These are phyloP conservation scores for Dione vanillae DNA, from an alignment of 2,888 invertebrate species.

Conservation along the genomic window DNA sequence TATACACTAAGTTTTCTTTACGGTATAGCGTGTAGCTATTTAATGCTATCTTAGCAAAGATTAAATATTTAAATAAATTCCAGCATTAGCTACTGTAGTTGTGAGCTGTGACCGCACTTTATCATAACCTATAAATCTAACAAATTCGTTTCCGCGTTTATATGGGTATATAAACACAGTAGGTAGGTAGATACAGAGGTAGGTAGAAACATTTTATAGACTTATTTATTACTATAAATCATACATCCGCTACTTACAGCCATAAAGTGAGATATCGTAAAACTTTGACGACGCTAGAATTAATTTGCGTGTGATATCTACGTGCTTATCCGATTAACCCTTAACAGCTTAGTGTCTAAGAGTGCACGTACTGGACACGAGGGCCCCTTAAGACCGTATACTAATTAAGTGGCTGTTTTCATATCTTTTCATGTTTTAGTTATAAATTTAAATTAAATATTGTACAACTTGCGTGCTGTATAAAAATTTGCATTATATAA, in stretches of 20 bases:
- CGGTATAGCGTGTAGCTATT: not conserved
- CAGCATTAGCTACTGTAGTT: constrained; percentile 16
- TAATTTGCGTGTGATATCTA: constrained; percentile 59
- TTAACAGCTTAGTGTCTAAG: constrained; percentile 17
- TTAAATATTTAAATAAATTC: constrained; percentile 9
- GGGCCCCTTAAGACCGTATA: constrained; percentile 38
- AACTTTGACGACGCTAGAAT: constrained; percentile 56
- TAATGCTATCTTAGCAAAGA: no score
- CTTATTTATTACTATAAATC: constrained; percentile 74
- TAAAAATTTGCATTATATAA: not conserved
- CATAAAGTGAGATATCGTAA: constrained; percentile 61
- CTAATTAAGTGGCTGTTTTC: constrained; percentile 23
- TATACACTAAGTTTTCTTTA: no score
- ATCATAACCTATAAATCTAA: constrained; percentile 67
- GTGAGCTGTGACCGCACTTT: constrained; percentile 29
- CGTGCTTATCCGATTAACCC: constrained; percentile 53
- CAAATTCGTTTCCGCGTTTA: constrained; percentile 61
- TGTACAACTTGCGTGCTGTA: not conserved
- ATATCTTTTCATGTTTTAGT: constrained; percentile 7
- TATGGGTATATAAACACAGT: constrained; percentile 53
- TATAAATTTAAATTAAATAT: not conserved
- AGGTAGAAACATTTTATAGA: constrained; percentile 61
- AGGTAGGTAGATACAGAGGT: constrained; percentile 46
- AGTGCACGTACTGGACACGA: constrained; percentile 28
- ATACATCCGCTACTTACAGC: constrained; percentile 73